Evolutionary conservation across 2,113 vertebrate species (phyloP), one percentile per base, ranked within the genome.

Genomic region (Uria lomvia): DNA sequence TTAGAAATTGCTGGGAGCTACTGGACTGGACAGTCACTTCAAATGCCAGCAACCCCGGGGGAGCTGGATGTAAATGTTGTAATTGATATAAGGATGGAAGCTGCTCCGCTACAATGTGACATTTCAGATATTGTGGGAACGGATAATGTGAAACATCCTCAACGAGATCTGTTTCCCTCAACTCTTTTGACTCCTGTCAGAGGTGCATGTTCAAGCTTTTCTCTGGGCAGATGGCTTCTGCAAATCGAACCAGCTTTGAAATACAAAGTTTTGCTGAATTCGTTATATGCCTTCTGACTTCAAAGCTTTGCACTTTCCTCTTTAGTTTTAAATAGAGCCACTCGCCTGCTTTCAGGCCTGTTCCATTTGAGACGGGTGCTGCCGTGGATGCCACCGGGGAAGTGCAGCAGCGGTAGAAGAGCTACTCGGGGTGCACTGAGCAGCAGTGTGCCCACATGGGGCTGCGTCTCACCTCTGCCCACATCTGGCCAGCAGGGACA

Each of bases 241-340:
- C 96, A 94, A 96, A 97, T 96, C 96, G 96, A 96, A 93, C 67
- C 3, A 23, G 53, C 96, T 97, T 96, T 97, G 96, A 96, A 97
- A 96, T 88, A 96, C 29, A 86, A 94, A 95, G 92, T 97, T 96
- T 92, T 94, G 67, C 85, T 79, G 96, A 90, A 97, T 95, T 95
- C 92, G 80, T 96, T 93, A 95, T 90, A 79, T 6, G 50, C 92
- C 90, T 96, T 93, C 93, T 95, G 92, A 96, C 93, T 95, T 96
- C 96, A 97, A 97, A 97, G 96, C 82, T 92, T 88, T 94, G 85
- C 85, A 77, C 82, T 96, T 94, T 80, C 86, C 85, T 93, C 93
- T 95, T 93, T 65, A 90, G 93, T 93, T 95, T 93, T 95, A 95
- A 96, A 96, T 83, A 96, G 71, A 94, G 85, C 22, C 24, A 45